Evolutionary conservation across 2,888 invertebrate species (phyloP).

Genomic region (Netelia virgata): DNA sequence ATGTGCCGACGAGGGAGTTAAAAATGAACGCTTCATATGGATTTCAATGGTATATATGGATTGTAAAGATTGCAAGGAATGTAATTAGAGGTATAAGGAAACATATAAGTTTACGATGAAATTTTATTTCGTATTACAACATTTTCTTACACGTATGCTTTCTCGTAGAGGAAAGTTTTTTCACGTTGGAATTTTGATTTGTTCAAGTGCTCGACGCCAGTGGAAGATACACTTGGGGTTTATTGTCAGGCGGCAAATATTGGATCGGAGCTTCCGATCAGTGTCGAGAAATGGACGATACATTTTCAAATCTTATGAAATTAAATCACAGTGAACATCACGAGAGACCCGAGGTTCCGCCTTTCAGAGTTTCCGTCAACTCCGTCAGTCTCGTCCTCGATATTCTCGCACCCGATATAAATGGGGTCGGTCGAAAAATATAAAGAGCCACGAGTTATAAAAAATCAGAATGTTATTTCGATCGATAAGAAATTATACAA

Average conservation of each 20-base stretch:
- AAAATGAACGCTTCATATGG: too few relatives aligned
- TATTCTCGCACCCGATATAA: constrained; percentile 67
- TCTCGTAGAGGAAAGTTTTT: too few relatives aligned
- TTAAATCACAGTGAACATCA: constrained; percentile 30
- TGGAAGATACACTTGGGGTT: constrained; percentile 76
- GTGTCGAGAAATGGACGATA: constrained; percentile 75
- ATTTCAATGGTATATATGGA: too few relatives aligned
- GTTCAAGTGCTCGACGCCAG: constrained; percentile 78
- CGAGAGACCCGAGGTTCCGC: constrained; percentile 66
- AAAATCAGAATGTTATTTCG: neutral
- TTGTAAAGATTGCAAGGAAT: too few relatives aligned
- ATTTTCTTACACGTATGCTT: too few relatives aligned
- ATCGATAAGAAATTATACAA: neutral
- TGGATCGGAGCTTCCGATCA: constrained; percentile 77
- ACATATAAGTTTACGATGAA: too few relatives aligned
- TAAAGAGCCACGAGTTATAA: neutral
- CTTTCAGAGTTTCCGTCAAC: constrained; percentile 74
- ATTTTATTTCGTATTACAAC: too few relatives aligned
- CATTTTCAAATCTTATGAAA: constrained; percentile 61
- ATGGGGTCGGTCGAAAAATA: constrained; percentile 68
- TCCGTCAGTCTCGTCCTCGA: constrained; percentile 73
- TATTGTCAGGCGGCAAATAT: constrained; percentile 74
- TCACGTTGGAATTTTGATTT: constrained; percentile 11
- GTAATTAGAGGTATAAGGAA: too few relatives aligned
- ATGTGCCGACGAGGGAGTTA: too few relatives aligned